phyloP scores from a whole-genome alignment of 2,113 vertebrate species.

The Siniperca knerii region DNA sequence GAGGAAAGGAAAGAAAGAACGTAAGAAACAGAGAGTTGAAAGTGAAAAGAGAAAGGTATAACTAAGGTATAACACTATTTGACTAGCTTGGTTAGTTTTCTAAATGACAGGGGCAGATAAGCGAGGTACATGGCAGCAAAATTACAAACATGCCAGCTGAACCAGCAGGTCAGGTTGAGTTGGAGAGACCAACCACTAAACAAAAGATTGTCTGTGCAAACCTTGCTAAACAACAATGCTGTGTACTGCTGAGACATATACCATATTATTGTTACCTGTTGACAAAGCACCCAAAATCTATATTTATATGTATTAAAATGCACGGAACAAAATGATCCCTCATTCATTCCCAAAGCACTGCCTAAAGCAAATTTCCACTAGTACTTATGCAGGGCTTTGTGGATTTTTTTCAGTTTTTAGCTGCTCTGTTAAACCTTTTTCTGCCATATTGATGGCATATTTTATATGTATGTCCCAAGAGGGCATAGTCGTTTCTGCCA shows the following conservation, averaged over 20 bases:
- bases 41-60: conserved; percentile 2
- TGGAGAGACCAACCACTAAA: not conserved
- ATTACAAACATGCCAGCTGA: conserved; percentile 15
- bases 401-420: conserved; percentile 1
- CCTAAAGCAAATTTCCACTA: conserved; percentile 1
- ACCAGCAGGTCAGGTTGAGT: not conserved
- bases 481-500: not conserved
- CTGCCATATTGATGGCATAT: conserved; percentile 31
- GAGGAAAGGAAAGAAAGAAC: not conserved
- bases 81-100: not conserved
- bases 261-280: not conserved
- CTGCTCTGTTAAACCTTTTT: conserved; percentile 18
- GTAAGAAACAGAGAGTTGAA: conserved; percentile 30
- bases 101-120: conserved; percentile 20
- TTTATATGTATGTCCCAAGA: not conserved
- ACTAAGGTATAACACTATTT: not conserved
- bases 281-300: not conserved
- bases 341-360: conserved; percentile 20
- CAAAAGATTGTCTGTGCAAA: conserved; percentile 2
- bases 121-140: not conserved
- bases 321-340: conserved; percentile 3
- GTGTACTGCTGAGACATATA: not conserved
- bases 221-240: not conserved
- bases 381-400: not conserved
- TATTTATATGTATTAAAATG: conserved; percentile 7